Evolutionary conservation across 2,888 invertebrate species (phyloP), one percentile per base, ranked within the genome.

Genomic region (Sepioteuthis lessoniana): DNA sequence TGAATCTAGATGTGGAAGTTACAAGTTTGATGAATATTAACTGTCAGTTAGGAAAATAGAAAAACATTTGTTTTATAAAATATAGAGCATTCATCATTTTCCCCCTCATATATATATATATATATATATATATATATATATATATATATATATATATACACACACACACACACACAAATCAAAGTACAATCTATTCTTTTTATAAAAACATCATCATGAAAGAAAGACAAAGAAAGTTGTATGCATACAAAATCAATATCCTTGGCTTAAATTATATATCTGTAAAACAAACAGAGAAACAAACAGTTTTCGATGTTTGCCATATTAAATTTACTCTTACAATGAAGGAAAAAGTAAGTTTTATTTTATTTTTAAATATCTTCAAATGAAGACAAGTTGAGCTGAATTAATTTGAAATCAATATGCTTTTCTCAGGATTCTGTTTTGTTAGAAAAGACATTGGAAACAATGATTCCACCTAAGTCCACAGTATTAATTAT

Each of bases 51-150:
- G 76, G 19, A 76, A 76, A 76, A 35, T 76, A 76, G 76, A 76
- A 76, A 76, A 76, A 76, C 76, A 76, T 76, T 76, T 76, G 76
- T 76, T 76, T 76, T 35, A 76, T n/a, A 76, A 76, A 76, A 76
- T 35, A n/a, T 76, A 76, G n/a, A n/a, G n/a, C 76, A 76, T 76
- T 76, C 76, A 76, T 76, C 76, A 76, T 76, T 76, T 35, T n/a
- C n/a, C 13, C 13, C 10, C 25, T 25, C 31, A 60, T 10, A 35
- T 16, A 76, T n/a, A 76, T n/a, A n/a, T 19, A n/a, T n/a, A n/a
- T 35, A 76, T 76, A 76, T 76, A 76, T 76, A 76, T 76, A n/a
- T n/a, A n/a, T 35, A n/a, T 35, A 76, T 19, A n/a, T 3, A n/a
- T 35, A n/a, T 35, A n/a, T 21, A n/a, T 10, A n/a, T 21, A 25